These are phyloP conservation scores for Anguilla megastoma DNA, from an alignment of 2,797 vertebrate genomes.

Conservation along the genomic window DNA sequence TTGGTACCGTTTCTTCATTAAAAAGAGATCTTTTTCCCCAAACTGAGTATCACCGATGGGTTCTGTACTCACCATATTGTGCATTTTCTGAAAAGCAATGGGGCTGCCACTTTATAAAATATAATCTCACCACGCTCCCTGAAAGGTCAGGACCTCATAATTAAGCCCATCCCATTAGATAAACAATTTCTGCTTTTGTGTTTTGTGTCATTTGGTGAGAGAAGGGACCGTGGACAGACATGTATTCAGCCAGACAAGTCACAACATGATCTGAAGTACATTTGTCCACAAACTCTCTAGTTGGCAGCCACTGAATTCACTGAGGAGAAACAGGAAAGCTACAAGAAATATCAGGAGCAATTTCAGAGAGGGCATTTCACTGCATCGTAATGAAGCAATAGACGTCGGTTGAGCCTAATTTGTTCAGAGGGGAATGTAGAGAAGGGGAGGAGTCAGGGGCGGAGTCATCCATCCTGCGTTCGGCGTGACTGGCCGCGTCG, in stretches of 20 bases:
- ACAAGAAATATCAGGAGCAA: background rate
- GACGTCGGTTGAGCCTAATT: background rate
- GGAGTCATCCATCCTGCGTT: background rate
- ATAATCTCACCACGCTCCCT: background rate
- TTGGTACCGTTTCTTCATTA: background rate
- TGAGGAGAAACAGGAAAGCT: background rate
- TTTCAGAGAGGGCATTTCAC: background rate
- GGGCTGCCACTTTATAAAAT: background rate
- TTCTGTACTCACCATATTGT: background rate
- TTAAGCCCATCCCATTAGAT: background rate
- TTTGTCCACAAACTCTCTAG: background rate
- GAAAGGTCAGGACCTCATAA: background rate
- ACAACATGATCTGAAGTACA: background rate
- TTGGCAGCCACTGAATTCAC: background rate
- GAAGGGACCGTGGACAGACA: background rate
- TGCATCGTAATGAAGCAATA: background rate
- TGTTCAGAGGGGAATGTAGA: background rate
- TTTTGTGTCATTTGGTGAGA: background rate
- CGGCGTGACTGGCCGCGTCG: background rate
- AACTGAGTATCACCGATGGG: background rate
- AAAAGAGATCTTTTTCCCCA: background rate
- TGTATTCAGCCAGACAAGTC: background rate
- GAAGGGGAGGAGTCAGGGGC: background rate
- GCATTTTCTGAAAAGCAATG: background rate
- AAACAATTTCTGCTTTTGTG: background rate